Base-by-base conservation (phyloP, 2,797 vertebrate genomes). In the Taenioides sp. region DNA sequence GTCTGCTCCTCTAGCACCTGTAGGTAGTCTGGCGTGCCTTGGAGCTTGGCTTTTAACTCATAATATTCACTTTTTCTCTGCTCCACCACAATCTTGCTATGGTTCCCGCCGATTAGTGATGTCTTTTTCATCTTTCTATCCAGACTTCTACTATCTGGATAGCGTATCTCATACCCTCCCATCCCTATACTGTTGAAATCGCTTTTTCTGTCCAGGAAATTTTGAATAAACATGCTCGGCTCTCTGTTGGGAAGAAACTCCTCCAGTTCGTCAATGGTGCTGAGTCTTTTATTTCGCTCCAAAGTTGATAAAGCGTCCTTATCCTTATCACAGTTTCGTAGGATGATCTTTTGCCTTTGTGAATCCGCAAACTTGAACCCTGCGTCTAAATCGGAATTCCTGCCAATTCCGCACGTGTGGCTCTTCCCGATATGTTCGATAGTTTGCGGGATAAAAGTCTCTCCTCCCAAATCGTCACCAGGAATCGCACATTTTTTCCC, bases 1-100 rank as follows among this genome's bases (percentile, higher is more conserved):
- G 97, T 98, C 94, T 99, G 97, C 93, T 99, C 97, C 91, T 99
- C 98, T 64, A 99, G 95, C 90, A 99, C 98, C 95, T 99, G 97
- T 87, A 99, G 94, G 92, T 99, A 99, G 94, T 99, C 98, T 76
- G 98, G 98, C 40, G 96, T 96, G 88, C 96, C 96, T 92, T 98
- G 97, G 91, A 99, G 96, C 91, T 98, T 99, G 79, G 97, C 96
- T 94, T 98, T 98, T 72, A 99, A 94, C 95, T 99, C 98, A 74
- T 98, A 98, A 95, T 98, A 99, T 82, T 99, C 98, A 83, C 97
- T 96, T 92, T 98, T 98, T 80, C 97, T 96, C 88, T 98, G 97
- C 88, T 99, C 97, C 88, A 98, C 96, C 74, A 99, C 94, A 72
- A 99, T 99, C 91, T 98, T 99, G 94, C 96, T 98, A 89, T 99